phyloP scores from a whole-genome alignment of 2,113 vertebrate genomes.

The Hipposideros armiger region DNA sequence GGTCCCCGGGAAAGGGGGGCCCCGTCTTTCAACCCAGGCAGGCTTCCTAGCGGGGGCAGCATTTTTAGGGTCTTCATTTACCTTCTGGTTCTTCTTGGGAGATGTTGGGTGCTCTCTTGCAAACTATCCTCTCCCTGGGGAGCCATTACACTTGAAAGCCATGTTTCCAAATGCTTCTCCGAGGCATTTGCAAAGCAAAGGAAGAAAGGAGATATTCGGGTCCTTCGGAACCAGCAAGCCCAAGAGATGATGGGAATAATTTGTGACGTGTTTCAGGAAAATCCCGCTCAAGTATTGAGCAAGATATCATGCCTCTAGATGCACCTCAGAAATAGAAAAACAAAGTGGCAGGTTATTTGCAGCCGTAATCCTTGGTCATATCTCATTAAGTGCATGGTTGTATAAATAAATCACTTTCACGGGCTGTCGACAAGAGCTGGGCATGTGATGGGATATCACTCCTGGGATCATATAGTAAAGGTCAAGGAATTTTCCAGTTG shows the following conservation, averaged over 20 bases:
- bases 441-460: accelerated
- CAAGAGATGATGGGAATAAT: background rate
- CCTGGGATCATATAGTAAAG: accelerated
- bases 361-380: accelerated
- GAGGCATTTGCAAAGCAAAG: background rate
- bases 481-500: background rate
- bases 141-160: background rate
- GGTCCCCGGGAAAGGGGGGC: accelerated
- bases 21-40: too few species aligned
- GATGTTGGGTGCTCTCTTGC: background rate
- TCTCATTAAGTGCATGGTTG: accelerated
- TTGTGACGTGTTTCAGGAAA: background rate
- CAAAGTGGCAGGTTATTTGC: accelerated
- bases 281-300: too few species aligned
- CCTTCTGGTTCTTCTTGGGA: background rate
- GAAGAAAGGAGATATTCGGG: accelerated
- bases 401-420: accelerated
- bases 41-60: too few species aligned
- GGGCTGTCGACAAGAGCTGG: accelerated
- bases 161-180: too few species aligned
- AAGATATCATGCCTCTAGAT: background rate
- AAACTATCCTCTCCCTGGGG: background rate
- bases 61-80: background rate
- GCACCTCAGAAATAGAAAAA: background rate
- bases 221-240: background rate